phyloP scores from a whole-genome alignment of 2,888 invertebrate species.

The Leptopilina drosophilae region DNA sequence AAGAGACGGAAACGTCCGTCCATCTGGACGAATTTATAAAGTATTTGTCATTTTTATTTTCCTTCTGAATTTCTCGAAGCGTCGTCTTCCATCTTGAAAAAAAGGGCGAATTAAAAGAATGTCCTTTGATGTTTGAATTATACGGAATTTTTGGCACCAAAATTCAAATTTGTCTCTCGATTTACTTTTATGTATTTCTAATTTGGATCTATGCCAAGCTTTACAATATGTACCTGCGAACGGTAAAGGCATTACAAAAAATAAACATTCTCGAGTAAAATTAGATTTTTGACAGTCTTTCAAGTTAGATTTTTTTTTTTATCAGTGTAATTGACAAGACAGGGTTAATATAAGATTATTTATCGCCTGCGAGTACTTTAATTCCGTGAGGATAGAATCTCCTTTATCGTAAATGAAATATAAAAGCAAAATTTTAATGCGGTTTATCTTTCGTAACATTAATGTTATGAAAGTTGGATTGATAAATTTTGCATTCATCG shows the following conservation, averaged over 20 bases:
- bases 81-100: not conserved
- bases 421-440: conserved; percentile 4
- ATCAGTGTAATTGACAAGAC: not conserved
- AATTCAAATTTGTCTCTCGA: not conserved
- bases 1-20: conserved; percentile 42
- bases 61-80: not conserved
- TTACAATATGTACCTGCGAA: not conserved
- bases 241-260: not conserved
- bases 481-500: not conserved
- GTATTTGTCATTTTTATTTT: conserved; percentile 32
- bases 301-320: too few relatives aligned
- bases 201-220: conserved; percentile 2
- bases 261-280: not conserved
- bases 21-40: conserved; percentile 36
- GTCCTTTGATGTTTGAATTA: conserved; percentile 8
- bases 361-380: conserved; percentile 47
- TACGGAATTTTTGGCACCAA: not conserved
- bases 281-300: not conserved
- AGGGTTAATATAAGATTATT: conserved; percentile 24
- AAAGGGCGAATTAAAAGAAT: not conserved
- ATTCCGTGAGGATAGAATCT: not conserved
- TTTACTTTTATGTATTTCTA: conserved; percentile 1
- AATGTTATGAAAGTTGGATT: not conserved
- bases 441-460: not conserved
- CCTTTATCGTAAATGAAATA: too few relatives aligned